Percentiles rank a stretch among this genome's conserved stretches.
These are phyloP conservation scores for Poeciliopsis gracilis DNA, from an alignment of 2,797 vertebrate species.

Conservation along the genomic window DNA sequence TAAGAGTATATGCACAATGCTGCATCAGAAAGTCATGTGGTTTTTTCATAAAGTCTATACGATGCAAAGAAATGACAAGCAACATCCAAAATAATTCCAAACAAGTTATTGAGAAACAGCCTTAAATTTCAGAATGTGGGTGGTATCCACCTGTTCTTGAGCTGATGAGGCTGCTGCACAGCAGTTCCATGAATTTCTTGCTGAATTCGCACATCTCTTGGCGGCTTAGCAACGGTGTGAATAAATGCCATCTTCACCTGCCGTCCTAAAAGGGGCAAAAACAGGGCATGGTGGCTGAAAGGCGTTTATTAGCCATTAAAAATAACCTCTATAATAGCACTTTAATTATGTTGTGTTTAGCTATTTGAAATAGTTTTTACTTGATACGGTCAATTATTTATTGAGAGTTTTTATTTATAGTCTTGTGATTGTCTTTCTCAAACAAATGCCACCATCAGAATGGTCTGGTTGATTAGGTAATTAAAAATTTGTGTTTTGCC, in stretches of 20 bases:
- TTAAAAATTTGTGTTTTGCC: too few species aligned
- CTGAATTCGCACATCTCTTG: conserved; percentile 81
- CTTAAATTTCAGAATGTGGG: background rate
- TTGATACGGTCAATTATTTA: background rate
- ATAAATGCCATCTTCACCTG: conserved; percentile 90
- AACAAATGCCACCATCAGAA: background rate
- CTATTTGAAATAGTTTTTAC: background rate
- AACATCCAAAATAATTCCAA: background rate
- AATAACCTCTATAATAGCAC: background rate
- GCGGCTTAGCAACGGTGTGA: conserved; percentile 86
- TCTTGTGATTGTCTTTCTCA: background rate
- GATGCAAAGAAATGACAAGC: background rate
- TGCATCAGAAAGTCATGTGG: background rate
- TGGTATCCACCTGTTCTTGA: conserved; percentile 76
- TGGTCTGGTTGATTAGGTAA: too few species aligned
- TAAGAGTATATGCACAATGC: conserved; percentile 13
- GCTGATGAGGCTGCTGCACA: conserved; percentile 69
- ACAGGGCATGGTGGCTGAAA: background rate
- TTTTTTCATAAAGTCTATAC: background rate
- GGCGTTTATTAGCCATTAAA: background rate
- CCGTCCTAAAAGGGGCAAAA: conserved; percentile 78
- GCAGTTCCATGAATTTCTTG: conserved; percentile 85
- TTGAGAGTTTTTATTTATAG: background rate
- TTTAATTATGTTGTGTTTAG: background rate
- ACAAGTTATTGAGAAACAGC: background rate